Percentiles rank a stretch among this genome's conserved stretches.
phyloP scores from a whole-genome alignment of 2,888 invertebrate genomes.

The Polyommatus iphigenia region DNA sequence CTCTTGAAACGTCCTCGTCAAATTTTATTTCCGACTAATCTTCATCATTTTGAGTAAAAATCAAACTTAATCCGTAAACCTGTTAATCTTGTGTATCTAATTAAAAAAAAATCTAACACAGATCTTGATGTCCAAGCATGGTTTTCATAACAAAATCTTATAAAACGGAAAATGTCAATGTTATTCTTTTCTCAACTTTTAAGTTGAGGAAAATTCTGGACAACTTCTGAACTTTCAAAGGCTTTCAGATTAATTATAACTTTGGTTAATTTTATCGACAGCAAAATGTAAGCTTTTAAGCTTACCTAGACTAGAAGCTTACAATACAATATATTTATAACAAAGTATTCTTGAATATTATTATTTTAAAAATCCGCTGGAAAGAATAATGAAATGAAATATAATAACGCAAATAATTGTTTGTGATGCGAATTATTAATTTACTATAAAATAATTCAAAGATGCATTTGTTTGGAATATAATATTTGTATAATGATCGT shows the following conservation, averaged over 20 bases:
- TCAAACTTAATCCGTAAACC: no score
- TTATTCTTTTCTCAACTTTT: background rate
- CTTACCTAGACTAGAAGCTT: background rate
- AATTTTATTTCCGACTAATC: no score
- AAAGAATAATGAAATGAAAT: background rate
- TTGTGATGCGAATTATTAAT: background rate
- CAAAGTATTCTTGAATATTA: background rate
- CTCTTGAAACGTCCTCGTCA: no score
- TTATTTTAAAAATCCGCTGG: background rate
- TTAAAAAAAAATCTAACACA: background rate
- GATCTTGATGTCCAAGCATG: background rate
- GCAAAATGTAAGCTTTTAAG: background rate
- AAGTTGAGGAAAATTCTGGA: background rate
- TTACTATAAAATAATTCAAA: background rate
- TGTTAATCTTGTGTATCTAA: no score
- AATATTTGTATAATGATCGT: background rate
- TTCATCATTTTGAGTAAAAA: no score
- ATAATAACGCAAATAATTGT: background rate
- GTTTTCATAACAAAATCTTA: background rate
- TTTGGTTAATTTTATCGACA: slow-evolving; percentile 1
- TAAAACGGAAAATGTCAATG: background rate
- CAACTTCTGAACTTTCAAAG: background rate
- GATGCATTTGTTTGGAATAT: background rate
- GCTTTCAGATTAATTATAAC: slow-evolving; percentile 19
- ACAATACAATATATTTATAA: background rate